A percentile compares a stretch with the other conserved stretches of the same genome.
Evolutionary conservation across 2,888 invertebrate species (phyloP).

Genomic region (Schizaphis graminum): DNA sequence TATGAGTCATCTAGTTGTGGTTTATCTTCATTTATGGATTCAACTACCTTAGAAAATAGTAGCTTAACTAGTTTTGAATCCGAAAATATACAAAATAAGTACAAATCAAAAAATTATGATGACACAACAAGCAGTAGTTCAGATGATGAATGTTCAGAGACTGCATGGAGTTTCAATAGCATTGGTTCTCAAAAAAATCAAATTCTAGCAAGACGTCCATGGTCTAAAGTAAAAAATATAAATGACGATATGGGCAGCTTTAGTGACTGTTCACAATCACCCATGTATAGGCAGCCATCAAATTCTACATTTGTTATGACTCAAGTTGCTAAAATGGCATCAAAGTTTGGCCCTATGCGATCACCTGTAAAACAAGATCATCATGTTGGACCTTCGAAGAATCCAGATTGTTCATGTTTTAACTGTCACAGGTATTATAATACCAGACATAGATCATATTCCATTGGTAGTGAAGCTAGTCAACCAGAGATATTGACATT

Average conservation of each 20-base stretch:
- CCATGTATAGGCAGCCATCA: conserved; percentile 39
- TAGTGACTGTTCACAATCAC: conserved; percentile 69
- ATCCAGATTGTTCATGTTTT: conserved; percentile 80
- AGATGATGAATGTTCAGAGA: conserved; percentile 71
- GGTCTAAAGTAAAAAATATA: conserved; percentile 67
- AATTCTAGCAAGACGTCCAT: conserved; percentile 56
- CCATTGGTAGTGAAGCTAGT: conserved; percentile 54
- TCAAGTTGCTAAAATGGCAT: conserved; percentile 62
- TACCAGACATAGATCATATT: conserved; percentile 43
- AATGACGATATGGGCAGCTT: conserved; percentile 70
- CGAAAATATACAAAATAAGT: conserved; percentile 29
- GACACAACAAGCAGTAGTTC: conserved; percentile 61
- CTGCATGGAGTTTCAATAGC: conserved; percentile 74
- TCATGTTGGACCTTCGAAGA: conserved; percentile 81
- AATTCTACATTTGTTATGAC: conserved; percentile 23
- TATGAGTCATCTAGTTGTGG: conserved; percentile 60
- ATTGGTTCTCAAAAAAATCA: conserved; percentile 52
- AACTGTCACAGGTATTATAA: conserved; percentile 72
- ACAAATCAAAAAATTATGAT: conserved; percentile 38
- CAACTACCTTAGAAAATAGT: conserved; percentile 43
- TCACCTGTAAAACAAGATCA: conserved; percentile 79
- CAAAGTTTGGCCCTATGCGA: conserved; percentile 76
- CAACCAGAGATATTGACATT: neutral
- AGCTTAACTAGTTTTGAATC: conserved; percentile 31
- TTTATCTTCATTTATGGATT: conserved; percentile 55